Base-by-base conservation (phyloP, 2,888 invertebrate genomes). In the Nymphalis urticae region DNA sequence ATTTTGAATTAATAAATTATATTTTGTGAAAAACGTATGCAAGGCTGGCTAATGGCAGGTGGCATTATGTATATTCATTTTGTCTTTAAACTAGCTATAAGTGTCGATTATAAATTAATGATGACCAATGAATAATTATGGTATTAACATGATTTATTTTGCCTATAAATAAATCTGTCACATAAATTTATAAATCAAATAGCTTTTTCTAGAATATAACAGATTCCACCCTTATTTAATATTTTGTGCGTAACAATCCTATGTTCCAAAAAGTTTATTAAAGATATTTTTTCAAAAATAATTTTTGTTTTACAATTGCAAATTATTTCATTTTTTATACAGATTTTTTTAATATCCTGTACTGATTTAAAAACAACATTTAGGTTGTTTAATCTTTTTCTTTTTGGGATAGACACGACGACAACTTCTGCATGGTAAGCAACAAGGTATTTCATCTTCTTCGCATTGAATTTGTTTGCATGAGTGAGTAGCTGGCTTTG, bases 401-500 rank as follows among this genome's bases (percentile, higher is more conserved):
- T 79, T 79, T 70, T 78, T 75, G 0, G 75, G 73, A 42, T 62
- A 42, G 5, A 87, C 70, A 0, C 77, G 79, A 0, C 82, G 82
- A 67, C 89, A 91, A 0, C 82, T 75, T 17, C 81, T 75, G 72
- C 89, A 90, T 0, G 89, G 86, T 9, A 81, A 50, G 64, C 86
- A 87, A 73, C 86, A 89, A 0, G 85, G 83, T 4, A 90, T 76
- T n/a, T 88, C 93, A 0, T 90, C 89, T n/a, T 95, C 94, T 68
- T 94, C 94, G 69, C 94, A 95, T 80, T 96, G 96, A 21, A 95
- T 94, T 75, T 95, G 94, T 19, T 95, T 92, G 19, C 95, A 95
- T 62, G 94, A 94, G 76, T 94, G 94, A 47, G 94, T 92, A 0
- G 94, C 88, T 0, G 95, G 94, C 16, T 93, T 93, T 24, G 90